Base-by-base conservation (phyloP, 2,888 invertebrate species). In the Halictus quadricinctus region DNA sequence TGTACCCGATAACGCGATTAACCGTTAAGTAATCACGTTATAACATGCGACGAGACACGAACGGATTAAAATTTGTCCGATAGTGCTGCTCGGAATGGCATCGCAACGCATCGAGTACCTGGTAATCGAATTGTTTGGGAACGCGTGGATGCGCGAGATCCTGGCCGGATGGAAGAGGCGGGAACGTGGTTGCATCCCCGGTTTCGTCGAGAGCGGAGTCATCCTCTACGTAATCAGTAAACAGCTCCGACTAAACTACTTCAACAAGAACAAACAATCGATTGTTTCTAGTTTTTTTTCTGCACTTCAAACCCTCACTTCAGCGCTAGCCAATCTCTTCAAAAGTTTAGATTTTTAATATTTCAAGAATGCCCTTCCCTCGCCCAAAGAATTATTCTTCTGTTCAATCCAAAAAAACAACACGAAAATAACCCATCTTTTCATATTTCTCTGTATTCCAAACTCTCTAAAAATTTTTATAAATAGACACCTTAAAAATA, bases 41-140 rank as follows among this genome's bases (percentile, higher is more conserved):
- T 76, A 72, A 81, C 15, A 12, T 5, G 54, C 43, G 12, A 64
- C 41, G 48, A 54, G 60, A 48, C 13, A 41, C 54, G n/a, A 81
- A 70, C 25, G 13, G 72, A 72, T 72, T 58, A 29, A 54, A 81
- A 81, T 81, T 84, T 76, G 6, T 66, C 69, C 73, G 43, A 66
- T 25, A 98, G 99, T 97, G 95, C 96, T 99, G 83, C 96, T 99
- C 75, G 99, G 99, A 72, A 96, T 98, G 91, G 98, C 99, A 10
- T 99, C 99, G 0, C 98, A 99, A 95, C 96, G 99, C 80, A 97
- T 98, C 66, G 98, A 99, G 95, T 97, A 97, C 91, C 94, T 98
- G 13, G 96, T 97, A 1, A 96, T 98, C 86, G 97, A 98, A 94
- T 96, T 97, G 95, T 96, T 98, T 84, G 98, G 97, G 0, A 96